Evolutionary conservation across 2,113 vertebrate species (phyloP).

Genomic region (Rhipidura dahli): DNA sequence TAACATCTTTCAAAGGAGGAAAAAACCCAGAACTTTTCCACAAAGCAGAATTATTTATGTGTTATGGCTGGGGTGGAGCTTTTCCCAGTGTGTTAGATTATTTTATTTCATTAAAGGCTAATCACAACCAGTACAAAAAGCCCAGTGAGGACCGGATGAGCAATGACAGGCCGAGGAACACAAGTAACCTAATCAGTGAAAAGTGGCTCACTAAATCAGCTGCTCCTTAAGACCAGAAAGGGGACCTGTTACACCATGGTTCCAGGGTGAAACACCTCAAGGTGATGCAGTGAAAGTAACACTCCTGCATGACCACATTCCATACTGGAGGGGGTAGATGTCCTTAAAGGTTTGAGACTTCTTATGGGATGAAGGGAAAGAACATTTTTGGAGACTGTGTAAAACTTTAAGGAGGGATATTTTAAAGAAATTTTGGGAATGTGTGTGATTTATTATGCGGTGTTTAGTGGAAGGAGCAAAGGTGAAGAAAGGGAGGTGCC

Average conservation of each 20-base stretch:
- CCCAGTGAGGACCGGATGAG: background rate
- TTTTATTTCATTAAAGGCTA: background rate
- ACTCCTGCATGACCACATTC: background rate
- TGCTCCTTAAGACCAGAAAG: background rate
- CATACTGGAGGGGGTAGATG: fast-evolving
- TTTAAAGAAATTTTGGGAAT: background rate
- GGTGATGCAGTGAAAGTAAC: background rate
- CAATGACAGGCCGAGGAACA: background rate
- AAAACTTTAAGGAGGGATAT: background rate
- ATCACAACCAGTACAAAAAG: background rate
- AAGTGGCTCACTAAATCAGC: background rate
- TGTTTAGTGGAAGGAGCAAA: background rate
- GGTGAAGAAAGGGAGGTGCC: background rate
- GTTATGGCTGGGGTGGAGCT: background rate
- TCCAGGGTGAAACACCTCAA: background rate
- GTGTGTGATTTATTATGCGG: background rate
- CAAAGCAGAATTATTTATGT: background rate
- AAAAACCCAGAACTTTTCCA: background rate
- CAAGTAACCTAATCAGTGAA: background rate
- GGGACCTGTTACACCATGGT: background rate
- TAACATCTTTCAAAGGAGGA: background rate
- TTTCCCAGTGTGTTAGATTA: background rate
- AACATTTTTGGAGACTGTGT: background rate
- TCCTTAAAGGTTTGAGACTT: background rate
- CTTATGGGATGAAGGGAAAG: background rate